phyloP scores from a whole-genome alignment of 2,888 invertebrate species.

The Sphaerophoria taeniata region DNA sequence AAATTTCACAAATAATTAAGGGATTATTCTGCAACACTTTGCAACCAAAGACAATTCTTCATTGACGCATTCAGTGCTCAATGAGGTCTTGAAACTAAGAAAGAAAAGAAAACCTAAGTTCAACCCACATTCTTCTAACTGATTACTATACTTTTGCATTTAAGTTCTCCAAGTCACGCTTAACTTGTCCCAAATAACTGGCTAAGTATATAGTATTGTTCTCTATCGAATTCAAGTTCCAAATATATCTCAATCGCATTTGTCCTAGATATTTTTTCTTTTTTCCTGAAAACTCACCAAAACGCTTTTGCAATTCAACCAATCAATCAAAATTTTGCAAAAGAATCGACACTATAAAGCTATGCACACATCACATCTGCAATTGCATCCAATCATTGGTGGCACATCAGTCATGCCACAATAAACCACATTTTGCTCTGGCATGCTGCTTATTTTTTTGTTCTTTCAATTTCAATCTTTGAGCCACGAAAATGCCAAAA shows the following conservation, averaged over 20 bases:
- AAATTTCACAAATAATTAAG: background rate
- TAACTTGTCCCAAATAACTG: conserved; percentile 10
- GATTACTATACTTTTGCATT: too few relatives aligned
- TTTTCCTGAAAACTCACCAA: conserved; percentile 3
- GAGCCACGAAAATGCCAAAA: conserved; percentile 59
- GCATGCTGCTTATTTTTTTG: conserved; percentile 14
- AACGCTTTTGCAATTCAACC: conserved; percentile 50
- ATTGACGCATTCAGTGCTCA: too few relatives aligned
- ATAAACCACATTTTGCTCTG: conserved; percentile 2
- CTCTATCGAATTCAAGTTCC: conserved; percentile 8
- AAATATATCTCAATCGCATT: conserved; percentile 28
- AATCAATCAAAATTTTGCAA: conserved; percentile 72
- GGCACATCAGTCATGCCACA: conserved; percentile 57
- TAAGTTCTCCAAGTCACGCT: background rate
- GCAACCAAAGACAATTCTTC: too few relatives aligned
- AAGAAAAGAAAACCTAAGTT: conserved; percentile 23
- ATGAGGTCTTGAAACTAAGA: conserved; percentile 48
- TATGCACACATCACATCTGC: conserved; percentile 45
- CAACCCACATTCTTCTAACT: too few relatives aligned
- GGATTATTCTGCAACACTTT: background rate
- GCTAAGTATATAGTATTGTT: background rate
- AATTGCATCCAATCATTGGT: conserved; percentile 46
- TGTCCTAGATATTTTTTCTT: conserved; percentile 40
- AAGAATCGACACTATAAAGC: conserved; percentile 65
- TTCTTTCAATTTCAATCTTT: too few relatives aligned